A percentile compares a stretch with the other conserved stretches of the same genome.
Conservation (phyloP, 92 coral and sea anemone species). For the Umimayanthus kanabou region DNA sequence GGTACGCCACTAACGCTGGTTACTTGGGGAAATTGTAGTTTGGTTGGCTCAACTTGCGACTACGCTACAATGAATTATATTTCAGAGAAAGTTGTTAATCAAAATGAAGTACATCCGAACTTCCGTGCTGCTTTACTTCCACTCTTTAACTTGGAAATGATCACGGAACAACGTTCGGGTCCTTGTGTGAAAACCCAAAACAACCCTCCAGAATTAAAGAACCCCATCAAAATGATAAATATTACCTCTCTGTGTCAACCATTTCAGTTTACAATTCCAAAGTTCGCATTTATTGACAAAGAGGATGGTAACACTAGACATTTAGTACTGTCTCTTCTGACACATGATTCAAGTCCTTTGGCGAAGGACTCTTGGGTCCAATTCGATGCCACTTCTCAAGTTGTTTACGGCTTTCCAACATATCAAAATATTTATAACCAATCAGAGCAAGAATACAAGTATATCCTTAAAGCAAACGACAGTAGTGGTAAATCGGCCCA, state of each 20-base stretch:
- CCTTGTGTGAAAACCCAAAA: conserved; percentile 59
- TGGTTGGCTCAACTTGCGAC: conserved; percentile 45
- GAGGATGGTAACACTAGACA: conserved; percentile 74
- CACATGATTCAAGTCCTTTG: conserved; percentile 36
- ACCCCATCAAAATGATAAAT: conserved; percentile 40
- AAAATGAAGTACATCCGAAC: conserved; percentile 51
- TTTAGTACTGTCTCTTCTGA: conserved; percentile 53
- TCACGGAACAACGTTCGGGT: conserved; percentile 57
- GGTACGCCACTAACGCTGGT: conserved; percentile 31
- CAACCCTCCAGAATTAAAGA: conserved; percentile 53
- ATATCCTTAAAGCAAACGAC: conserved; percentile 44
- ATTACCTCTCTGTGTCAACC: conserved; percentile 55
- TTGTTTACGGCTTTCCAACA: conserved; percentile 46
- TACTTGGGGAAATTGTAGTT: conserved; percentile 50
- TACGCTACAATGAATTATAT: conserved; percentile 9
- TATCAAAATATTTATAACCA: conserved; percentile 3
- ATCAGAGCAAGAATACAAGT: conserved; percentile 25
- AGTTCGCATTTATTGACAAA: conserved; percentile 62
- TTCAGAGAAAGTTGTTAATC: not conserved
- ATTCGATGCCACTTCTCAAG: conserved; percentile 24
- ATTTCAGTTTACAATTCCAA: conserved; percentile 49
- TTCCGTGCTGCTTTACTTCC: conserved; percentile 65
- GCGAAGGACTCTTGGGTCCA: conserved; percentile 42
- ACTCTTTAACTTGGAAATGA: conserved; percentile 54
- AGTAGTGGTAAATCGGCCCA: conserved; percentile 34